Evolutionary conservation across 2,113 vertebrate genomes (phyloP).

Genomic region (Anhinga anhinga): DNA sequence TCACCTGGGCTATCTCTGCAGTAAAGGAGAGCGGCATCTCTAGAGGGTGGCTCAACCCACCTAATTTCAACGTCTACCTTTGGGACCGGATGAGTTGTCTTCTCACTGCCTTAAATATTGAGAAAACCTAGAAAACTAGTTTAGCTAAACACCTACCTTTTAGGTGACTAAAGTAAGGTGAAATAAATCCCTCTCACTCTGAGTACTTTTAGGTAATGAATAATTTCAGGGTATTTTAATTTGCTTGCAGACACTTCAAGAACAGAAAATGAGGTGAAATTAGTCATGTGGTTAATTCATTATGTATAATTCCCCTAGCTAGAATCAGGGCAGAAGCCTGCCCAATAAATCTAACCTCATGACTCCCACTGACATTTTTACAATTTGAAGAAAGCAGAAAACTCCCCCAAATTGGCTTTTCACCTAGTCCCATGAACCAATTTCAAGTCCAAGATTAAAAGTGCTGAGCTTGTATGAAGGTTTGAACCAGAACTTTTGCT

Average conservation of each 20-base stretch:
- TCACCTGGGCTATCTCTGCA: background rate
- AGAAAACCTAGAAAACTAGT: background rate
- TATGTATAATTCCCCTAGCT: constrained; percentile 58
- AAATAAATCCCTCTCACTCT: background rate
- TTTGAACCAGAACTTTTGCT: constrained; percentile 18
- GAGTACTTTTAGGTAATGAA: constrained; percentile 29
- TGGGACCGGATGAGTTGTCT: background rate
- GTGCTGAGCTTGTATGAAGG: background rate
- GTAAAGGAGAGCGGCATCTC: background rate
- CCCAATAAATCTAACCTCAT: constrained; percentile 48
- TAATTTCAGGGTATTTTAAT: constrained; percentile 51
- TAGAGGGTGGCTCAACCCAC: background rate
- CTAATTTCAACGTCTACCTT: background rate
- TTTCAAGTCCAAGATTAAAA: constrained; percentile 21
- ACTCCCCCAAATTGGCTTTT: constrained; percentile 11
- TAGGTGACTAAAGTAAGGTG: background rate
- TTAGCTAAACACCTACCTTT: background rate
- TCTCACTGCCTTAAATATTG: background rate
- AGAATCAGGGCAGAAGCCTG: constrained; percentile 39
- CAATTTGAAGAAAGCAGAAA: constrained; percentile 48
- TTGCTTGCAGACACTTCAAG: constrained; percentile 54
- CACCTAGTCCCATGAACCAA: background rate
- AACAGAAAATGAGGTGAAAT: constrained; percentile 62
- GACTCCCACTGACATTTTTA: constrained; percentile 47
- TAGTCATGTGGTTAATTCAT: constrained; percentile 68